Percentiles rank a stretch among this genome's conserved stretches.
These are phyloP conservation scores for Zeugodacus cucurbitae DNA, from an alignment of 1,140 invertebrate species.

Conservation along the genomic window DNA sequence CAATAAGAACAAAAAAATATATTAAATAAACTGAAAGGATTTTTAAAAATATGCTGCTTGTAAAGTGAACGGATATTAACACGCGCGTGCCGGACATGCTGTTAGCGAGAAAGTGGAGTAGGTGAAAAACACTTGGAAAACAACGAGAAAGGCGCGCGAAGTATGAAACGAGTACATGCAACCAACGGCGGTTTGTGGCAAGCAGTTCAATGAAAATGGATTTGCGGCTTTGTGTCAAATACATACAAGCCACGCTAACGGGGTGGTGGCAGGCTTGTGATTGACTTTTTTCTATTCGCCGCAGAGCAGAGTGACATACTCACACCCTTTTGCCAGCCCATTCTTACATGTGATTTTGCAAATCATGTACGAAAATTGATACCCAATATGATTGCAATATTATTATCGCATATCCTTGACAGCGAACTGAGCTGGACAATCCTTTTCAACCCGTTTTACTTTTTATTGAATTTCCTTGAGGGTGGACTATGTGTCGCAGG, in stretches of 20 bases:
- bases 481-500: constrained; percentile 51
- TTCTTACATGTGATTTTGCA: constrained; percentile 50
- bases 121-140: neutral
- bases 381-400: constrained; percentile 54
- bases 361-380: constrained; percentile 64
- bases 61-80: constrained; percentile 19
- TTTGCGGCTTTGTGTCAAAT: constrained; percentile 1
- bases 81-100: constrained; percentile 2
- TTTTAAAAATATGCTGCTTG: neutral
- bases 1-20: neutral
- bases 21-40: neutral
- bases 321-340: neutral
- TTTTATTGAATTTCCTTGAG: constrained; percentile 50
- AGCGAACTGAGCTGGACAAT: constrained; percentile 18
- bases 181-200: neutral
- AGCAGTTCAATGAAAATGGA: neutral
- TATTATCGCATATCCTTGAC: constrained; percentile 25
- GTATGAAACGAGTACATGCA: neutral
- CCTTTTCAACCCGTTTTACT: neutral
- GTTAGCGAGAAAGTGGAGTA: neutral
- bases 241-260: neutral
- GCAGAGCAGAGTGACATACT: neutral
- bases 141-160: neutral
- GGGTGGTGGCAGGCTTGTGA: neutral
- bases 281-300: neutral